Percentiles rank a stretch among this genome's conserved stretches.
These are phyloP conservation scores for Hepsetus odoe DNA, from an alignment of 2,113 vertebrate species.

Conservation along the genomic window DNA sequence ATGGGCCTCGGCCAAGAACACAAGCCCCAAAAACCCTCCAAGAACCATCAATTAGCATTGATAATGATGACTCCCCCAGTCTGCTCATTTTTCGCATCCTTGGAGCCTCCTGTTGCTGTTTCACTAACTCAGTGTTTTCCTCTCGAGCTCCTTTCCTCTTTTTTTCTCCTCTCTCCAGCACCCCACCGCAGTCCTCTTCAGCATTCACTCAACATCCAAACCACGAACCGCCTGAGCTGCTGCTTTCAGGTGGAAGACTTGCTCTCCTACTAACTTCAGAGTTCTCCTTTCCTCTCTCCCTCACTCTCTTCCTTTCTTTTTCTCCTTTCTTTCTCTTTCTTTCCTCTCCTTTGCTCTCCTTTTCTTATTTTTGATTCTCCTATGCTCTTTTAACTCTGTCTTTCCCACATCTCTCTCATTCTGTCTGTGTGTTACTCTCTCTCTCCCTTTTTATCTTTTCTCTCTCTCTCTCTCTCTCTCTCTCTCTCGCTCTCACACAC, in stretches of 20 bases:
- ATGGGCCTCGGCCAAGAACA: conserved; percentile 42
- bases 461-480: neutral
- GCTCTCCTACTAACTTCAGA: conserved; percentile 29
- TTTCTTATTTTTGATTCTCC: neutral
- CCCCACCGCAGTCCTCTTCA: conserved; percentile 8
- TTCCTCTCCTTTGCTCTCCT: neutral
- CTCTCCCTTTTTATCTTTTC: neutral
- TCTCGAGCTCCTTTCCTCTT: neutral
- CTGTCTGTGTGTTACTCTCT: neutral
- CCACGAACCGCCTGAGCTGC: conserved; percentile 31
- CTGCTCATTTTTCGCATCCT: neutral
- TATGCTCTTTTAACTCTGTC: neutral
- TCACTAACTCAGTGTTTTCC: neutral
- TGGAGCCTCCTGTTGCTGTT: neutral
- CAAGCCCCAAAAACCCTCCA: conserved; percentile 32
- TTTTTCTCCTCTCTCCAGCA: neutral
- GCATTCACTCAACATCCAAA: conserved; percentile 34
- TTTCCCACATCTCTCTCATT: neutral
- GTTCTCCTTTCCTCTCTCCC: neutral
- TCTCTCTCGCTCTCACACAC: neutral
- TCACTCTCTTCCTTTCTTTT: no score
- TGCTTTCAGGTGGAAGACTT: conserved; percentile 36
- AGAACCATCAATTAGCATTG: conserved; percentile 32
- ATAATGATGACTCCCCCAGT: conserved; percentile 36
- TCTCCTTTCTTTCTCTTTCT: neutral